Evolutionary conservation across 2,888 invertebrate species (phyloP).

Genomic region (Clitarchus hookeri): DNA sequence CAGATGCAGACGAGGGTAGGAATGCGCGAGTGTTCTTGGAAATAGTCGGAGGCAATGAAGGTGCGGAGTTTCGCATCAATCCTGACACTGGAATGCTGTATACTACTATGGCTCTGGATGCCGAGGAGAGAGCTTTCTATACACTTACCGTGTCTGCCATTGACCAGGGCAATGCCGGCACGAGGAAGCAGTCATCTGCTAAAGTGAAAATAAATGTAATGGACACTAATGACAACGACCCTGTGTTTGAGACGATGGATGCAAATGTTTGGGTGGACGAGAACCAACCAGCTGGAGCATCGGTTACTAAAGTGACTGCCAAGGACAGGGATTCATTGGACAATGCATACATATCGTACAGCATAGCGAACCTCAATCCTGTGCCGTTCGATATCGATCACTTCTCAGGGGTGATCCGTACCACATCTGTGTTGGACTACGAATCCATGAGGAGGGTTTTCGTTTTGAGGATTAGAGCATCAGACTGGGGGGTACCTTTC

Average conservation of each 20-base stretch:
- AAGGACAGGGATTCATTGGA: constrained; percentile 90
- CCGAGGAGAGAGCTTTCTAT: constrained; percentile 82
- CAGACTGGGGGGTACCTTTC: constrained; percentile 94
- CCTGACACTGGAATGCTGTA: constrained; percentile 88
- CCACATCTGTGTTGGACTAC: constrained; percentile 82
- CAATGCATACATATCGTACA: constrained; percentile 94
- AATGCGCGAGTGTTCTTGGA: constrained; percentile 85
- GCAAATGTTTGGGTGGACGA: constrained; percentile 79
- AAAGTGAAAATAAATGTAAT: constrained; percentile 87
- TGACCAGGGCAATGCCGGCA: constrained; percentile 83
- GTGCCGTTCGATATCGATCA: constrained; percentile 97
- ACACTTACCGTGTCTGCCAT: constrained; percentile 88
- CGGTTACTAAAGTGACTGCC: constrained; percentile 82
- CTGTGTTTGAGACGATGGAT: constrained; percentile 76
- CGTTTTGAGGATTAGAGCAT: constrained; percentile 80
- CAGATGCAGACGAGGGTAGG: constrained; percentile 80
- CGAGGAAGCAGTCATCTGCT: constrained; percentile 84
- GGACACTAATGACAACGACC: constrained; percentile 95
- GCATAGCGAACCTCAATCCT: constrained; percentile 85
- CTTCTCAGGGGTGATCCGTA: constrained; percentile 87
- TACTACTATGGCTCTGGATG: constrained; percentile 80
- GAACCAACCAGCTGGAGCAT: constrained; percentile 83
- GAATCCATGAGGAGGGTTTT: constrained; percentile 88
- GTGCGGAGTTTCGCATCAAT: constrained; percentile 84
- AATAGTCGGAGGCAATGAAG: constrained; percentile 91